phyloP scores from a whole-genome alignment of 92 coral and sea anemone species.

The Bergia sp. region DNA sequence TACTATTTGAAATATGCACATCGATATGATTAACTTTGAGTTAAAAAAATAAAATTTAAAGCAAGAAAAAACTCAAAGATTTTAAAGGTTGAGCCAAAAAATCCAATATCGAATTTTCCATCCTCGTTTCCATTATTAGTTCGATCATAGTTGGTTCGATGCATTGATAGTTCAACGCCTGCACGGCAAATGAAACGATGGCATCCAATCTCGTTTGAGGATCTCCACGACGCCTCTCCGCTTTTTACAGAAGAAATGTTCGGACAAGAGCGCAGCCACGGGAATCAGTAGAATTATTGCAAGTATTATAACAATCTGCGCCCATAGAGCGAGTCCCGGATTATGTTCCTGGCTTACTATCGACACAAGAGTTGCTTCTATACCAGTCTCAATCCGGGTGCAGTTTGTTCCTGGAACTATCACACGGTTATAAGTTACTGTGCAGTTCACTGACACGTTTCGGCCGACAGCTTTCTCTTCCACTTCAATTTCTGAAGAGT shows the following conservation, averaged over 20 bases:
- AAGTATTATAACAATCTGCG: not conserved
- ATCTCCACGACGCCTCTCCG: not conserved
- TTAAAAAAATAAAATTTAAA: no score
- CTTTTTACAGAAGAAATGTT: not conserved
- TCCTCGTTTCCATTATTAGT: no score
- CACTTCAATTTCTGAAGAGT: constrained; percentile 6
- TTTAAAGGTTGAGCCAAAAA: no score
- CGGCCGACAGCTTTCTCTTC: constrained; percentile 12
- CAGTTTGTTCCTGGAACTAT: constrained; percentile 10
- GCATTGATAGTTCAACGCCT: no score
- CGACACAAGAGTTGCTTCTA: constrained; percentile 21
- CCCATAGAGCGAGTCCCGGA: not conserved
- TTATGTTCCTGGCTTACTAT: not conserved
- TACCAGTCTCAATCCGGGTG: constrained; percentile 1
- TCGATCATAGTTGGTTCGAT: no score
- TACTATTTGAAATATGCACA: no score
- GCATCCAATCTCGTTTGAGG: no score
- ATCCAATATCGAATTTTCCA: no score
- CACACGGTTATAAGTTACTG: not conserved
- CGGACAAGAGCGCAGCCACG: not conserved
- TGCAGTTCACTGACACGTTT: constrained; percentile 31
- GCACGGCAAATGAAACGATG: no score
- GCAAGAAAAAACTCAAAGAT: no score
- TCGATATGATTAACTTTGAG: no score
- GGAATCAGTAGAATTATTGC: constrained; percentile 6